These are phyloP conservation scores for Xylota sylvarum DNA, from an alignment of 2,888 invertebrate species.

Conservation along the genomic window DNA sequence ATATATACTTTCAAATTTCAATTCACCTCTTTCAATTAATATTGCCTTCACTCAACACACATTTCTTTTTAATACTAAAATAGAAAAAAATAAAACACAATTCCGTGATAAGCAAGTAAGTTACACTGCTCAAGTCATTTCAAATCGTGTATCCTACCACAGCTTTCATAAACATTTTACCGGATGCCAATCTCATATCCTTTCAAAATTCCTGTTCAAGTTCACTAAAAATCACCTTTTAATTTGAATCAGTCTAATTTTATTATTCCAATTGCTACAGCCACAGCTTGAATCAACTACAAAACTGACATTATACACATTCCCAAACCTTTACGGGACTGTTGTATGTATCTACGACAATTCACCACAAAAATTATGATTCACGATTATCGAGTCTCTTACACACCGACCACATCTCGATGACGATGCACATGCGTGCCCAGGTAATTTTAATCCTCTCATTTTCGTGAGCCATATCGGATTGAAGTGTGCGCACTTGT, in stretches of 20 bases:
- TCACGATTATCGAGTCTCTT: conserved; percentile 45
- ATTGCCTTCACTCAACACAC: conserved; percentile 40
- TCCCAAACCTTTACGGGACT: conserved; percentile 16
- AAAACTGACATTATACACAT: conserved; percentile 41
- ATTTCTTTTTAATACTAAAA: background rate
- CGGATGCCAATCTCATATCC: conserved; percentile 59
- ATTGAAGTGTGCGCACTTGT: conserved; percentile 48
- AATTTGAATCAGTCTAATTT: conserved; percentile 44
- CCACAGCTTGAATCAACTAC: too few species aligned
- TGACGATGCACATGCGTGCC: conserved; percentile 66
- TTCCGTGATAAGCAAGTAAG: conserved; percentile 22
- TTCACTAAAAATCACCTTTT: conserved; percentile 51
- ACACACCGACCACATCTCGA: conserved; percentile 39
- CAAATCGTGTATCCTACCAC: conserved; percentile 33
- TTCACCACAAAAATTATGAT: conserved; percentile 59
- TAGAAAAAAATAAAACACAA: background rate
- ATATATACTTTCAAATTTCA: conserved; percentile 30
- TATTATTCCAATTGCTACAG: conserved; percentile 31
- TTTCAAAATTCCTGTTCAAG: conserved; percentile 58
- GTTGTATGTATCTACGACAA: conserved; percentile 29
- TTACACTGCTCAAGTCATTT: conserved; percentile 20
- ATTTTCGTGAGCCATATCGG: conserved; percentile 36
- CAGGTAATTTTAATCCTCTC: conserved; percentile 53
- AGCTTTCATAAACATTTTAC: conserved; percentile 29
- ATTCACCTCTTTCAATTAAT: conserved; percentile 32